phyloP scores from a whole-genome alignment of 2,888 invertebrate genomes.

The Scaptomyza caliginosa region DNA sequence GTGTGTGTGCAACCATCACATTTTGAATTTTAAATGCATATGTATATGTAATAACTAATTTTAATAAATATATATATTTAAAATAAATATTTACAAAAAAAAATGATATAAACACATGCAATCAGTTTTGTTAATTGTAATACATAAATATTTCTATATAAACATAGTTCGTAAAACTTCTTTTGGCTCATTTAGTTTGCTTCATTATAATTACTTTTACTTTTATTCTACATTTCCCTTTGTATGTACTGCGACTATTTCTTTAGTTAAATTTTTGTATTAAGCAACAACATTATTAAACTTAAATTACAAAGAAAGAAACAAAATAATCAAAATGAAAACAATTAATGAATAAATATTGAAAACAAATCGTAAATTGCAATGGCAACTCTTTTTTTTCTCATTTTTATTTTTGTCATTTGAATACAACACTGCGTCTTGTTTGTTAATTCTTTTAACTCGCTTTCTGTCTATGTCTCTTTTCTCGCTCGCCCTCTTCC shows the following conservation, averaged over 20 bases:
- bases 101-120: constrained; percentile 8
- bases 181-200: constrained; percentile 18
- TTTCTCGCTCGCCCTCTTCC: constrained; percentile 11
- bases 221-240: constrained; percentile 30
- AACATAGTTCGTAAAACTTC: constrained; percentile 42
- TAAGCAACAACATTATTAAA: constrained; percentile 54
- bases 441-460: constrained; percentile 19
- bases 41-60: constrained; percentile 47
- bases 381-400: constrained; percentile 32
- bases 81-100: constrained; percentile 18
- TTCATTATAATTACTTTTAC: constrained; percentile 26
- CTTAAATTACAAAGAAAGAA: constrained; percentile 20
- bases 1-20: constrained; percentile 68
- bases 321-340: constrained; percentile 5
- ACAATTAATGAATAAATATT: constrained; percentile 53
- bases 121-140: constrained; percentile 58
- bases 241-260: constrained; percentile 53
- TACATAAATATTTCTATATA: constrained; percentile 26
- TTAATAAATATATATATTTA: constrained; percentile 28
- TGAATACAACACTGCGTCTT: constrained; percentile 12
- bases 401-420: constrained; percentile 13
- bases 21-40: constrained; percentile 29
- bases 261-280: constrained; percentile 67
- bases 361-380: constrained; percentile 40
- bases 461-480: background rate